Evolutionary conservation across 2,888 invertebrate species (phyloP).

Genomic region (Machimus atricapillus): DNA sequence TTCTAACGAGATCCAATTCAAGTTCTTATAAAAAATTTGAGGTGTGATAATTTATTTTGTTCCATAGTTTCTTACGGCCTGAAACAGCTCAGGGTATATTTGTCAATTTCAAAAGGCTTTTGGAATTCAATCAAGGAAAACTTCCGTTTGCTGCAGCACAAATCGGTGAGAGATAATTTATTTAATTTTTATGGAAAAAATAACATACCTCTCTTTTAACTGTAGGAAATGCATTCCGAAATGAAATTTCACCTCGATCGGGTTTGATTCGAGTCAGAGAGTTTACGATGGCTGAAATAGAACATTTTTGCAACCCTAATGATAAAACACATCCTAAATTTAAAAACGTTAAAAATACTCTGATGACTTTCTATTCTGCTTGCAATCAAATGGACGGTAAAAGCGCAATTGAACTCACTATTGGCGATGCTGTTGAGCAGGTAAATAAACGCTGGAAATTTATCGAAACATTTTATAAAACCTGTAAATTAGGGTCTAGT

Average conservation of each 20-base stretch:
- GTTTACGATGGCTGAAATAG: conserved; percentile 99
- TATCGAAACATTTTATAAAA: background rate
- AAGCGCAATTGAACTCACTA: conserved; percentile 75
- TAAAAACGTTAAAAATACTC: conserved; percentile 74
- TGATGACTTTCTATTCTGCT: conserved; percentile 89
- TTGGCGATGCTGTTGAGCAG: conserved; percentile 86
- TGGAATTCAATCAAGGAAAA: conserved; percentile 96
- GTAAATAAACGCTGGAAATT: conserved; percentile 56
- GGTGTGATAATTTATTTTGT: background rate
- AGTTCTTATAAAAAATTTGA: background rate
- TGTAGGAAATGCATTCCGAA: conserved; percentile 84
- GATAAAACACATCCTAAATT: conserved; percentile 93
- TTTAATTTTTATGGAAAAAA: background rate
- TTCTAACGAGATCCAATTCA: too few relatives aligned
- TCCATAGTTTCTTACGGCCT: conserved; percentile 82
- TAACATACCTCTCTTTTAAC: background rate
- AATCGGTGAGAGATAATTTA: conserved; percentile 71
- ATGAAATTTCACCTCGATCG: conserved; percentile 98
- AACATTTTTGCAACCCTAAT: conserved; percentile 96
- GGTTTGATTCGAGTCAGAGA: conserved; percentile 95
- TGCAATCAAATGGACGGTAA: conserved; percentile 98
- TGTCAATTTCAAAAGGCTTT: conserved; percentile 96
- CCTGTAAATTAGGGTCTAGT: conserved; percentile 72
- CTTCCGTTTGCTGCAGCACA: conserved; percentile 98
- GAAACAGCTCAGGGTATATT: conserved; percentile 99